phyloP scores from a whole-genome alignment of 2,888 invertebrate species.

The Cryptocheilus praepositus region DNA sequence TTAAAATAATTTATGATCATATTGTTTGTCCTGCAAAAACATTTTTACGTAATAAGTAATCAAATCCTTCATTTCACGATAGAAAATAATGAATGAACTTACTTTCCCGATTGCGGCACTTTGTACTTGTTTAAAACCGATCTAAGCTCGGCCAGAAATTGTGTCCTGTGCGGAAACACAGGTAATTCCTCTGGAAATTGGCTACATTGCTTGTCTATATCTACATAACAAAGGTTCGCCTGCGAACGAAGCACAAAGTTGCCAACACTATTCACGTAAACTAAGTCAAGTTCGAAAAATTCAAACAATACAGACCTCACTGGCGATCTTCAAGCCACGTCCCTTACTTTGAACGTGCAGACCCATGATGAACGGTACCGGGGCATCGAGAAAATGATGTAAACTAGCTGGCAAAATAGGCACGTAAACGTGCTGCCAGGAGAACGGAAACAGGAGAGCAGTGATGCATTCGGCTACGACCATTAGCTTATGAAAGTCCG shows the following conservation, averaged over 20 bases:
- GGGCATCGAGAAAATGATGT: conserved; percentile 98
- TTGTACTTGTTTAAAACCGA: conserved; percentile 80
- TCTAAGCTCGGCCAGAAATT: conserved; percentile 89
- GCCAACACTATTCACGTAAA: not conserved
- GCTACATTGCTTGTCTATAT: conserved; percentile 94
- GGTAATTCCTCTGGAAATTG: conserved; percentile 97
- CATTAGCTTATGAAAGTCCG: conserved; percentile 97
- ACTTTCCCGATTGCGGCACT: conserved; percentile 72
- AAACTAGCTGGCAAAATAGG: conserved; percentile 97
- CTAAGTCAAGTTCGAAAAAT: too few species aligned
- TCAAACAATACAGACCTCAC: conserved; percentile 68
- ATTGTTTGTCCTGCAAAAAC: conserved; percentile 68
- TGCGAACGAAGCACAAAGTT: conserved; percentile 73
- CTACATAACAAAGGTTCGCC: conserved; percentile 95
- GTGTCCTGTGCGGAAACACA: conserved; percentile 91
- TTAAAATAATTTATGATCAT: conserved; percentile 72
- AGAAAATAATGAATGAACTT: conserved; percentile 44
- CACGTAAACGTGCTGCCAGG: conserved; percentile 99
- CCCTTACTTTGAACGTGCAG: conserved; percentile 76
- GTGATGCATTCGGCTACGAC: conserved; percentile 96
- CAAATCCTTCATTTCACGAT: not conserved
- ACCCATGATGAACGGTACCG: conserved; percentile 99
- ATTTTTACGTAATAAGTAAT: conserved; percentile 18
- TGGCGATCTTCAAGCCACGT: conserved; percentile 74
- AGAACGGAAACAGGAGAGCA: conserved; percentile 93